phyloP scores from a whole-genome alignment of 2,888 invertebrate genomes.

The Oscheius sp. region DNA sequence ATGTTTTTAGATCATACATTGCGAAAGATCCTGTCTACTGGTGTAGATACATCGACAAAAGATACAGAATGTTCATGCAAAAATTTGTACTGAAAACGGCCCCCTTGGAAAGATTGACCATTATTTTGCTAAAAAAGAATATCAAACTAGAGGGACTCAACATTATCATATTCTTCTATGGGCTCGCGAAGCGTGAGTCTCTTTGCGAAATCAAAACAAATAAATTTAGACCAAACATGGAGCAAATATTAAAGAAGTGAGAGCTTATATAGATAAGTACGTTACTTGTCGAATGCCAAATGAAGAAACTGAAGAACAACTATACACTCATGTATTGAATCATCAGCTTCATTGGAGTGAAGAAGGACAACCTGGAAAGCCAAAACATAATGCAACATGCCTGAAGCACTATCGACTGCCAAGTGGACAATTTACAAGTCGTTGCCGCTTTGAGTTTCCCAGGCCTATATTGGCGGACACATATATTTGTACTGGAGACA shows the following conservation, averaged over 20 bases:
- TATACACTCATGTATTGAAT: not conserved
- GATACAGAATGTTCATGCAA: not conserved
- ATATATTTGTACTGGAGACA: too few relatives aligned
- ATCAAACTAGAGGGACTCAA: not conserved
- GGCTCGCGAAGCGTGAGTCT: too few relatives aligned
- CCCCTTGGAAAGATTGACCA: not conserved
- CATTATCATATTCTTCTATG: not conserved
- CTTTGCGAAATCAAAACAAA: too few relatives aligned
- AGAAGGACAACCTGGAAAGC: too few relatives aligned
- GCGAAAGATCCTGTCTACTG: not conserved
- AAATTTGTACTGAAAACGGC: not conserved
- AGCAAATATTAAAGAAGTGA: not conserved
- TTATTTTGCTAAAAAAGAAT: not conserved
- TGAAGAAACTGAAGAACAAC: not conserved
- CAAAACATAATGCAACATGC: not conserved
- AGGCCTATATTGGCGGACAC: not conserved
- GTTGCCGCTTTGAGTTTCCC: not conserved
- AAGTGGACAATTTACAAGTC: not conserved
- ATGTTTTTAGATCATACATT: not conserved
- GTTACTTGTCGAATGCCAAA: constrained; percentile 2
- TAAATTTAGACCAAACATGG: not conserved
- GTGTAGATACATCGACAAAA: not conserved
- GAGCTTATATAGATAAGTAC: not conserved
- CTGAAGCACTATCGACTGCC: too few relatives aligned
- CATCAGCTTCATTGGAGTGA: not conserved